Base-by-base conservation (phyloP, 2,797 vertebrate species). In the Cichlasoma orientale region DNA sequence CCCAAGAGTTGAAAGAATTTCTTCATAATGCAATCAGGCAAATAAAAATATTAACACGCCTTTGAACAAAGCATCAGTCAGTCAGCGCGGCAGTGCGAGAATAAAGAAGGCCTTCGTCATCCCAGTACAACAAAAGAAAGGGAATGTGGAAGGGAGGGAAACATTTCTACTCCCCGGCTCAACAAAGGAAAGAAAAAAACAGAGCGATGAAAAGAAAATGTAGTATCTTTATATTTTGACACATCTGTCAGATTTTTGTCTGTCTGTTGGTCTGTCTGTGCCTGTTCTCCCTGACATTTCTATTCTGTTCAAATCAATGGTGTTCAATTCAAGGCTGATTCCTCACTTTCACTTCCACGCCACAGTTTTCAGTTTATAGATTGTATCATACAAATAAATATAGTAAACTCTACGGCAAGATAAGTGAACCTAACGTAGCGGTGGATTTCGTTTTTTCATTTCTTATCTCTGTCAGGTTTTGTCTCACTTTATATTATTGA, bases 201-300 rank as follows among this genome's bases (percentile, higher is more conserved):
- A 63, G n/a, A 70, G 12, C 69, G 77, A 86, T 77, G 59, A 82
- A 88, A 90, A 80, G 52, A 85, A 88, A 82, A 78, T 69, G 41
- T 70, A 14, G 78, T 74, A 78, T 88, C 85, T 47, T 90, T 89
- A 89, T 85, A 84, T 90, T 90, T 71, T 88, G 88, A 90, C 80
- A 81, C 53, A 77, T 83, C 41, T 69, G 47, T 90, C 57, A 77
- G 73, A 84, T 87, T 71, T 54, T 14, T 58, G 44, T 58, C 52
- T 4, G 7, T 79, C 53, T 58, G 50, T 80, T 21, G 63, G 72
- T 79, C 69, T 80, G 72, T 85, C 6, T 74, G 72, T 53, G 52
- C 21, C 3, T 77, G 11, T 80, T 71, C 36, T 74, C 61, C 72
- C 38, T 41, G 72, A 78, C 68, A 50, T 54, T 77, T 33, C 29